Conservation (phyloP, 2,888 invertebrate genomes). For the Stomorhina lunata region DNA sequence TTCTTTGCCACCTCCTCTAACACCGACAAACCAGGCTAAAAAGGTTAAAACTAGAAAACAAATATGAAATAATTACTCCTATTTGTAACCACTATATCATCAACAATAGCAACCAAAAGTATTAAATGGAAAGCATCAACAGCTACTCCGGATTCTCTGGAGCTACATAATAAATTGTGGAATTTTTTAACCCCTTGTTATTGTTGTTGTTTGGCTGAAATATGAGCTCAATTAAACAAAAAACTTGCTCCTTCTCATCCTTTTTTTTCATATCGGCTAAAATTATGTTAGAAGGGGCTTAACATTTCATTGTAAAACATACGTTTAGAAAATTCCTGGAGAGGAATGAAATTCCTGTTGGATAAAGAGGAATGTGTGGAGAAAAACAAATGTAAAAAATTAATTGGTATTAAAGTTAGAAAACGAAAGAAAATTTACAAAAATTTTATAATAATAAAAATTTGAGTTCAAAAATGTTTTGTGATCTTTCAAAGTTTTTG, state of each 20-base stretch:
- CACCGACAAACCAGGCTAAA: conserved; percentile 5
- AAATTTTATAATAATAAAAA: no score
- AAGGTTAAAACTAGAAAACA: conserved; percentile 37
- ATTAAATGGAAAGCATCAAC: conserved; percentile 17
- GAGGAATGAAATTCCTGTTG: neutral
- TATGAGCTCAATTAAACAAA: conserved; percentile 64
- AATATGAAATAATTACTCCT: conserved; percentile 52
- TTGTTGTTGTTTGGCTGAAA: conserved; percentile 44
- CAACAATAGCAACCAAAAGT: neutral
- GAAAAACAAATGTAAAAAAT: no score
- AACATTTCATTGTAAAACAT: neutral
- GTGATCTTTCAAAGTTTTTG: no score
- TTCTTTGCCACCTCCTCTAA: neutral
- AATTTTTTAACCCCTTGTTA: conserved; percentile 53
- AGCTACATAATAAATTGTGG: conserved; percentile 8
- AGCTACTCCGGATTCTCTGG: conserved; percentile 10
- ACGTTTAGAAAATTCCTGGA: neutral
- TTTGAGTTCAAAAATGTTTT: no score
- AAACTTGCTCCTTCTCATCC: conserved; percentile 31
- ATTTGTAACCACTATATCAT: conserved; percentile 48
- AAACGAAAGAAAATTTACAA: no score
- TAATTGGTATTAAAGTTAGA: no score
- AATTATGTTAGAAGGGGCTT: no score
- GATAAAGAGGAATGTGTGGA: neutral
- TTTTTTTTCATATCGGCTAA: no score